A percentile compares a stretch with the other conserved stretches of the same genome.
These are phyloP conservation scores for Malacosoma neustria DNA, from an alignment of 2,888 invertebrate genomes.

Conservation along the genomic window DNA sequence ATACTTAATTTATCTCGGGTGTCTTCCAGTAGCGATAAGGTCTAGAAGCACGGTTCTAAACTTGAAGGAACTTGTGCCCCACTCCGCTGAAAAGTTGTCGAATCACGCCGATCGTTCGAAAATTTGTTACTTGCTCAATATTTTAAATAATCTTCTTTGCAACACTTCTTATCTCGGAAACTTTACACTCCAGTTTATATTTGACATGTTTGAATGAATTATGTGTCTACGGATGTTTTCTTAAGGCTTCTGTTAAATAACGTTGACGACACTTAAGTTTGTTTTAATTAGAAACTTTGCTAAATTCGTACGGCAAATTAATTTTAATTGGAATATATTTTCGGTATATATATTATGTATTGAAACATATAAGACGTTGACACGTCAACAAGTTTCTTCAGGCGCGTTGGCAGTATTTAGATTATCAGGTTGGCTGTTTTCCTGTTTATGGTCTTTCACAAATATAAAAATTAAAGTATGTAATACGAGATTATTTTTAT, in stretches of 20 bases:
- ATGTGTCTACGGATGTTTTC: not conserved
- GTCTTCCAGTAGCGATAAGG: constrained; percentile 66
- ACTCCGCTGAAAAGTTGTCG: constrained; percentile 57
- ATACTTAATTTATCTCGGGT: constrained; percentile 71
- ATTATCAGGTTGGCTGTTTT: too few relatives aligned
- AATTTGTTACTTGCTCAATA: constrained; percentile 65
- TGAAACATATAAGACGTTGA: too few relatives aligned
- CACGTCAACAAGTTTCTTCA: too few relatives aligned
- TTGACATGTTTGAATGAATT: constrained; percentile 10
- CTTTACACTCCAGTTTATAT: constrained; percentile 29
- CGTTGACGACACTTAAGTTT: not conserved
- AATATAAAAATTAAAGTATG: too few relatives aligned
- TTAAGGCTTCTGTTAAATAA: not conserved
- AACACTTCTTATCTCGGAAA: constrained; percentile 47
- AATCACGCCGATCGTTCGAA: constrained; percentile 66
- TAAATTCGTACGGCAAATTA: too few relatives aligned
- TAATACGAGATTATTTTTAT: too few relatives aligned
- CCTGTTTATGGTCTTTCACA: too few relatives aligned
- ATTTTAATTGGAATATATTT: too few relatives aligned
- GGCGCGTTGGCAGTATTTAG: too few relatives aligned
- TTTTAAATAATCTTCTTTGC: constrained; percentile 58
- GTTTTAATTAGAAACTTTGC: too few relatives aligned
- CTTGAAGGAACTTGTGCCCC: constrained; percentile 46
- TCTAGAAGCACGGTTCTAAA: constrained; percentile 57
- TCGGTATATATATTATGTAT: too few relatives aligned